Evolutionary conservation across 2,113 vertebrate genomes (phyloP).

Genomic region (Colistium nudipinnis): DNA sequence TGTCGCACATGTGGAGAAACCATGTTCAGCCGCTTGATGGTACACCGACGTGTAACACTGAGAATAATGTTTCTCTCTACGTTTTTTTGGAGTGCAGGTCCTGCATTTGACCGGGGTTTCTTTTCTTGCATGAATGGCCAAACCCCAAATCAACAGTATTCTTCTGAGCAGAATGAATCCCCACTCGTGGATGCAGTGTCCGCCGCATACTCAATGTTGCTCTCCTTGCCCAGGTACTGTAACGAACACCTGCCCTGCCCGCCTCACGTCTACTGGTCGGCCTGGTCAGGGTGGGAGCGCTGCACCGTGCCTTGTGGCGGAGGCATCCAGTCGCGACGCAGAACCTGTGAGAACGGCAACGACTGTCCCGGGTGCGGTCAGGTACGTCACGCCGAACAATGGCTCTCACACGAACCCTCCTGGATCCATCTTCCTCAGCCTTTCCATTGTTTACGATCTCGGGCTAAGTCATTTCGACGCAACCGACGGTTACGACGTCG

Average conservation of each 20-base stretch:
- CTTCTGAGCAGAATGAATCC: not conserved
- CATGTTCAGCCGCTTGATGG: too few species aligned
- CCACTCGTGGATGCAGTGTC: not conserved
- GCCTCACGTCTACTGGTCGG: constrained; percentile 94
- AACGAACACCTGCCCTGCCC: constrained; percentile 96
- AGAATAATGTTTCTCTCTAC: too few species aligned
- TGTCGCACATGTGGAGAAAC: too few species aligned
- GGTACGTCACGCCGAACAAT: constrained; percentile 77
- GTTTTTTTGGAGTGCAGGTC: too few species aligned
- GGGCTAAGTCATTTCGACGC: constrained; percentile 30
- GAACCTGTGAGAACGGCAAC: constrained; percentile 93
- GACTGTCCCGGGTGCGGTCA: constrained; percentile 92
- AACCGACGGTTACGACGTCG: constrained; percentile 19
- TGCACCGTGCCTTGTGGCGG: constrained; percentile 95
- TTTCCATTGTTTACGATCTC: constrained; percentile 25
- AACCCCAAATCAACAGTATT: too few species aligned
- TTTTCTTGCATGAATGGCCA: not conserved
- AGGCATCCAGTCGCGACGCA: constrained; percentile 91
- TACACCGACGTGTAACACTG: too few species aligned
- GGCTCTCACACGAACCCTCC: not conserved
- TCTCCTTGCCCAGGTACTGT: constrained; percentile 87
- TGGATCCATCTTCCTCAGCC: not conserved
- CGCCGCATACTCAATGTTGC: not conserved
- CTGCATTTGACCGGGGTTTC: not conserved
- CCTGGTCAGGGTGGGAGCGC: constrained; percentile 96